A percentile compares a stretch with the other conserved stretches of the same genome.
These are phyloP conservation scores for Atlantisia rogersi DNA, from an alignment of 2,113 vertebrate genomes.

Conservation along the genomic window DNA sequence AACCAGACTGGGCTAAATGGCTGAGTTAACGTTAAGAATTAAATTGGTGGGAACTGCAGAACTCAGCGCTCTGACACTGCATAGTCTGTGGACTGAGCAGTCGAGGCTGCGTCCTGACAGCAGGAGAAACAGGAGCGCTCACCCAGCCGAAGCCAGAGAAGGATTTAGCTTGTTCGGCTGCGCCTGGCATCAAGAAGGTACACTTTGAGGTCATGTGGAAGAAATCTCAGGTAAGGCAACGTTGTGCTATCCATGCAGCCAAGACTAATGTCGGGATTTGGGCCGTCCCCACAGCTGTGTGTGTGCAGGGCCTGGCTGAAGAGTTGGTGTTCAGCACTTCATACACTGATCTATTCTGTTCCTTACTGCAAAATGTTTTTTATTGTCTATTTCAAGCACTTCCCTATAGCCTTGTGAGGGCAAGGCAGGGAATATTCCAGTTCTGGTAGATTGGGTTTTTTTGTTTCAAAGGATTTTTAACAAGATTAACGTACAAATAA, in stretches of 20 bases:
- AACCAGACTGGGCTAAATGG: neutral
- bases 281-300: neutral
- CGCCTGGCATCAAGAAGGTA: neutral
- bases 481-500: neutral
- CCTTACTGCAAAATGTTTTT: neutral
- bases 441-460: neutral
- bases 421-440: neutral
- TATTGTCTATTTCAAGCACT: neutral
- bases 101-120: neutral
- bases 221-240: neutral
- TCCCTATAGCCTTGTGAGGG: neutral
- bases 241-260: neutral
- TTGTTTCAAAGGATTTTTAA: neutral
- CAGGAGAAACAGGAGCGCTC: neutral
- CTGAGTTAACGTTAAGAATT: neutral
- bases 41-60: neutral
- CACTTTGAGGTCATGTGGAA: neutral
- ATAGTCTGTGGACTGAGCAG: neutral
- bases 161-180: neutral
- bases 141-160: neutral
- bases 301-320: neutral
- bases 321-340: rapidly evolving
- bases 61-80: neutral
- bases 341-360: neutral
- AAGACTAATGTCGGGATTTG: neutral